Base-by-base conservation (phyloP, 2,888 invertebrate species). In the Nephrocerus scutellatus region DNA sequence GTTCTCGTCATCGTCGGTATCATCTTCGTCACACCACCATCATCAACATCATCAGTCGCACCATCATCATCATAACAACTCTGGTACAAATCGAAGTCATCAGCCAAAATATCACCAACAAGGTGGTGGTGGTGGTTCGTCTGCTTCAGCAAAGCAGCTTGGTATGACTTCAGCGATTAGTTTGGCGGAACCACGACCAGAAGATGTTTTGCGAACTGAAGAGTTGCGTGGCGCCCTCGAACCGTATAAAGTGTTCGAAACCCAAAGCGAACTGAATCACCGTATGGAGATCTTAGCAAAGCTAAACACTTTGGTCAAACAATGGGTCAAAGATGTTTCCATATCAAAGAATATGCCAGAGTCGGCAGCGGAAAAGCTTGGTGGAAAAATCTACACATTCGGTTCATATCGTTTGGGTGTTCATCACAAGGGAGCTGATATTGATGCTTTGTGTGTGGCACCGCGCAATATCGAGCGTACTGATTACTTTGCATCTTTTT, bases 91-190 rank as follows among this genome's bases (percentile, higher is more conserved):
- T n/a, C n/a, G n/a, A n/a, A n/a, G n/a, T n/a, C n/a, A n/a, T n/a
- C n/a, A n/a, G n/a, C 16, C 44, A 12, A 39, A 36, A 15, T 23
- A 26, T 10, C 47, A 38, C 22, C 43, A 44, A 24, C 53, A 48
- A 41, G 19, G 9, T n/a, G 8, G 10, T 25, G 25, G 10, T 25
- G 25, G 25, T 25, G 15, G 8, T 25, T 12, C n/a, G n/a, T n/a
- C n/a, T n/a, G n/a, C n/a, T n/a, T 56, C 54, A 9, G 52, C 47
- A 37, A 62, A 59, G 39, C 62, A 62, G 16, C 44, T 86, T 59
- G 95, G 95, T 39, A 90, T 96, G 82, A 95, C 95, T 6, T 90
- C 92, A 14, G 92, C 95, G 41, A 92, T 96, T 49, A 92, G 89
- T 51, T 74, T 83, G 60, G 90, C 91, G 44, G 79, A 77, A 37